Percentiles rank a stretch among this genome's conserved stretches.
Conservation (phyloP, 2,113 vertebrate species). For the Chamaea fasciata region DNA sequence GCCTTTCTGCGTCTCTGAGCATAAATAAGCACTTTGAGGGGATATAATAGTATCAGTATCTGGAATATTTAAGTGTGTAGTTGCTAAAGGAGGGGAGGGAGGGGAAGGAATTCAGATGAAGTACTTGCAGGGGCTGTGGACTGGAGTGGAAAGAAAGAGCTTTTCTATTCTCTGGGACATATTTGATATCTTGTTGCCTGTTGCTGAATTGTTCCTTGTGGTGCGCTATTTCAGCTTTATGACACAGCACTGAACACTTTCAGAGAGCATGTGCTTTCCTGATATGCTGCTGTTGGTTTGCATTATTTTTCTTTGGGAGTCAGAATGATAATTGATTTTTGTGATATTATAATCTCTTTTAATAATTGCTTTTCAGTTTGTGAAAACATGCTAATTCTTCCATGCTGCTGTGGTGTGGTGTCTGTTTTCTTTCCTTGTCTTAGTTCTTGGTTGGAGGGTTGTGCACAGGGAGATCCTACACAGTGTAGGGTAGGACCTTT, state of each 20-base stretch:
- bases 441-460: neutral
- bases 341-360: neutral
- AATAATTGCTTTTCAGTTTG: neutral
- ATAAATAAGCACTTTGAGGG: neutral
- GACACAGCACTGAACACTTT: neutral
- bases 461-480: neutral
- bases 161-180: neutral
- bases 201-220: neutral
- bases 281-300: neutral
- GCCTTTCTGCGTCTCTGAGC: neutral
- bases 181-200: neutral
- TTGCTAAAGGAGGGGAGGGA: neutral
- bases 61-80: neutral
- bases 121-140: neutral
- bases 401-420: neutral
- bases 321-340: neutral
- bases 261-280: neutral
- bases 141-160: neutral
- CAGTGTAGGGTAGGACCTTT: neutral
- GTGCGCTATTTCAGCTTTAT: slow-evolving; percentile 3
- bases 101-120: neutral
- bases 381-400: neutral
- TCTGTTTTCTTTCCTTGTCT: neutral
- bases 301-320: neutral
- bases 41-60: neutral